Base-by-base conservation (phyloP, 2,113 vertebrate species). In the Delphinus delphis region DNA sequence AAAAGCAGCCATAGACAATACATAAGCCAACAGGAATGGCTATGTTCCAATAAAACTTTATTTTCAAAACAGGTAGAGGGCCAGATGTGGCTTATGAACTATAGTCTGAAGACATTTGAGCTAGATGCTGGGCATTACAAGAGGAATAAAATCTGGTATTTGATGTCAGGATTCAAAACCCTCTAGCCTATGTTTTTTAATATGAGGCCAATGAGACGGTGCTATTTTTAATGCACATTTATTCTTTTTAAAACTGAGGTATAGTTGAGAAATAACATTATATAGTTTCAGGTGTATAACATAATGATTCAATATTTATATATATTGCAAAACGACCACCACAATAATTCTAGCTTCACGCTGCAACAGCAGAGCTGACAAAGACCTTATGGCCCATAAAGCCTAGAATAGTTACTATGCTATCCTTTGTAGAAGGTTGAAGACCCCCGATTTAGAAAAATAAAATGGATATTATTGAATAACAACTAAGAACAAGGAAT, bases 401-500 rank as follows among this genome's bases (percentile, higher is more conserved):
- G 9, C n/a, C 50, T 67, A 58, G 14, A 92, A 65, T 36, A 47
- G 21, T 83, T 82, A 65, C 6, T 62, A 60, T 47, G 9, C 18
- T 62, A 2, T 55, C 23, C 13, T 9, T 90, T 77, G 15, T 11
- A 41, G 20, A 68, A 80, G 67, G 25, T 63, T 76, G 17, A 47
- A 28, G 47, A 58, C n/a, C 62, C 55, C 23, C 90, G 41, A 13
- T 53, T 94, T 88, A 70, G 13, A 90, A 95, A 63, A 90, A 60
- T 28, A 67, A 41, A 82, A 77, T 6, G 4, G 17, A 74, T 96
- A 88, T 47, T 93, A 65, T 41, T 88, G 62, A 65, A 60, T 73
- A 79, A 79, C 58, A 95, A 80, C 70, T 89, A 97, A 88, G 68
- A 31, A 55, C 9, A 70, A 93, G 62, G 58, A 87, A 65, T 60